These are phyloP conservation scores for Patella depressa DNA, from an alignment of 2,888 invertebrate species.

Conservation along the genomic window DNA sequence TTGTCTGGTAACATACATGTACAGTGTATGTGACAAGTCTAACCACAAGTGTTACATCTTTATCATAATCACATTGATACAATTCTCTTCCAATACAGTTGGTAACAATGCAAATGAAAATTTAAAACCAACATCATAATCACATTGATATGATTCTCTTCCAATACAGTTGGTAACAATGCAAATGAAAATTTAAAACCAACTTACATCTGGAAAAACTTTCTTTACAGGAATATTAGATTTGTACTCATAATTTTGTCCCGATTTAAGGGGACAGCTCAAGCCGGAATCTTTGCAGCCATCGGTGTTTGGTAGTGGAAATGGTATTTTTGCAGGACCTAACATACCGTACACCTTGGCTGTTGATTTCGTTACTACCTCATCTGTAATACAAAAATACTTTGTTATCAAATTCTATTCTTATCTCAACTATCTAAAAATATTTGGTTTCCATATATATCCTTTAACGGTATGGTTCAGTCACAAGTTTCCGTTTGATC, in stretches of 20 bases:
- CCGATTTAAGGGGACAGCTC: constrained; percentile 11
- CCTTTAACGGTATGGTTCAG: too few relatives aligned
- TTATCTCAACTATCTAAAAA: too few relatives aligned
- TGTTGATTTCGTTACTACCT: background rate
- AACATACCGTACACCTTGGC: background rate
- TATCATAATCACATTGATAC: background rate
- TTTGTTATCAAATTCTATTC: too few relatives aligned
- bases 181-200: background rate
- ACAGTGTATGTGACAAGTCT: too few relatives aligned
- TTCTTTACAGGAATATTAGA: background rate
- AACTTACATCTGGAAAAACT: constrained; percentile 11
- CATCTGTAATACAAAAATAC: background rate
- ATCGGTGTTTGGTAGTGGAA: background rate
- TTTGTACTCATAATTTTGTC: background rate
- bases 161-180: background rate
- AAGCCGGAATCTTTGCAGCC: constrained; percentile 12
- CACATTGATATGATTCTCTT: background rate
- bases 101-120: background rate
- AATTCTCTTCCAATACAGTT: background rate
- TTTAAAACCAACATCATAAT: background rate
- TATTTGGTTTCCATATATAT: too few relatives aligned
- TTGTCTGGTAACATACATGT: too few relatives aligned
- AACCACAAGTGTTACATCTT: background rate
- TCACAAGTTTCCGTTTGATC: too few relatives aligned
- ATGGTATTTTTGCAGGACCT: background rate